Evolutionary conservation across 2,888 invertebrate species (phyloP).

Genomic region (Himalopsyche tibetana): DNA sequence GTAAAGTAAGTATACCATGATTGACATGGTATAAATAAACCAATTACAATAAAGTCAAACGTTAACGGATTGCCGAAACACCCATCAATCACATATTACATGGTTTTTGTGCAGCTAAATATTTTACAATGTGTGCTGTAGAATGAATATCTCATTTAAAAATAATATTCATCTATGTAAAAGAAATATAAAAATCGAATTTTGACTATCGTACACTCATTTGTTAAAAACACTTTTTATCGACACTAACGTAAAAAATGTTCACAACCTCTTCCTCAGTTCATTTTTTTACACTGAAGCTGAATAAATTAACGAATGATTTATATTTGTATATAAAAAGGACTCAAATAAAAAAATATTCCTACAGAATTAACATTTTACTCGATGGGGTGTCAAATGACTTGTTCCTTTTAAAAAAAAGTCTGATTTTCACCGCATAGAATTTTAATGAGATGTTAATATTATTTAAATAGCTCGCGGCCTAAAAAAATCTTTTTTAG

Average conservation of each 20-base stretch:
- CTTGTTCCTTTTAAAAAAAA: constrained; percentile 54
- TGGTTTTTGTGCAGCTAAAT: too few species aligned
- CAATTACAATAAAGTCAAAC: too few species aligned
- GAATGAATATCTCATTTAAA: too few species aligned
- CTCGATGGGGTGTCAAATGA: constrained; percentile 63
- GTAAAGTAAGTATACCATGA: too few species aligned
- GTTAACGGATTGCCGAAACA: too few species aligned
- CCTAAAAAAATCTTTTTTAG: constrained; percentile 1
- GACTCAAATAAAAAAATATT: constrained; percentile 58
- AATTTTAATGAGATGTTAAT: constrained; percentile 30
- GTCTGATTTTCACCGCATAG: neutral
- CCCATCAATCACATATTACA: too few species aligned
- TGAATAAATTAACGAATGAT: constrained; percentile 64
- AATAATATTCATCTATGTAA: too few species aligned
- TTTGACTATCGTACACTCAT: too few species aligned
- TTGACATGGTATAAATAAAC: too few species aligned
- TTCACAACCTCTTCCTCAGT: neutral
- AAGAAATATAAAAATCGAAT: too few species aligned
- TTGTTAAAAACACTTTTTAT: too few species aligned
- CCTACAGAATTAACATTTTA: constrained; percentile 63
- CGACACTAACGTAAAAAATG: neutral
- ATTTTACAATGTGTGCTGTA: too few species aligned
- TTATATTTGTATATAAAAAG: constrained; percentile 59
- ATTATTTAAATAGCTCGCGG: constrained; percentile 22
- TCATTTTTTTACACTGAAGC: constrained; percentile 25